These are phyloP conservation scores for Gymnoscopelus braueri DNA, from an alignment of 2,797 vertebrate species.

Conservation along the genomic window DNA sequence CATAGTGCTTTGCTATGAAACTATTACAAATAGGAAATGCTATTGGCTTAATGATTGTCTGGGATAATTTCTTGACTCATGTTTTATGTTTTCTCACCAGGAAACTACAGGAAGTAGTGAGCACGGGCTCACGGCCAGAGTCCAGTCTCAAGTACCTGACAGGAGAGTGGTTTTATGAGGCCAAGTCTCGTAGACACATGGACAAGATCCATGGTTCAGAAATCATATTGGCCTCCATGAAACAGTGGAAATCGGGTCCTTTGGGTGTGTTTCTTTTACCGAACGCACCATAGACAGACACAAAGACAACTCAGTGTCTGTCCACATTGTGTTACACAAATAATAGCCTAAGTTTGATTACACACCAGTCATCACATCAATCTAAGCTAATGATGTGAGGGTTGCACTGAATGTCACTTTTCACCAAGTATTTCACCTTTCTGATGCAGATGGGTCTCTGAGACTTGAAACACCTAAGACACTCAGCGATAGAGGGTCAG, in stretches of 20 bases:
- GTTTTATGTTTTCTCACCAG: conserved; percentile 70
- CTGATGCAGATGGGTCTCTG: conserved; percentile 60
- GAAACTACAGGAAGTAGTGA: conserved; percentile 82
- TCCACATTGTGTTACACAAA: not conserved
- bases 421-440: not conserved
- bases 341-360: not conserved
- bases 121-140: conserved; percentile 65
- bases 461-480: conserved; percentile 48
- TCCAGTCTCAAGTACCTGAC: conserved; percentile 90
- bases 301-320: not conserved
- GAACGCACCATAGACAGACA: not conserved
- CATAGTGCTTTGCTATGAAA: not conserved
- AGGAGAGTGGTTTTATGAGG: conserved; percentile 97
- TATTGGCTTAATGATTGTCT: not conserved
- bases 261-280: conserved; percentile 74
- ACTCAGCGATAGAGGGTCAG: conserved; percentile 38
- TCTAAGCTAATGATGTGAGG: not conserved
- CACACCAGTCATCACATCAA: too few relatives aligned
- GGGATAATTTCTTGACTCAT: not conserved
- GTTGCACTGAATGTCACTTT: not conserved
- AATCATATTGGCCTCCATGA: conserved; percentile 94
- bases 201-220: conserved; percentile 95
- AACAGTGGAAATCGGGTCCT: conserved; percentile 77
- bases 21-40: not conserved
- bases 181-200: conserved; percentile 90